Evolutionary conservation across 1,140 invertebrate species (phyloP), one percentile per base, ranked within the genome.

Genomic region (Leptoteleia sp.): DNA sequence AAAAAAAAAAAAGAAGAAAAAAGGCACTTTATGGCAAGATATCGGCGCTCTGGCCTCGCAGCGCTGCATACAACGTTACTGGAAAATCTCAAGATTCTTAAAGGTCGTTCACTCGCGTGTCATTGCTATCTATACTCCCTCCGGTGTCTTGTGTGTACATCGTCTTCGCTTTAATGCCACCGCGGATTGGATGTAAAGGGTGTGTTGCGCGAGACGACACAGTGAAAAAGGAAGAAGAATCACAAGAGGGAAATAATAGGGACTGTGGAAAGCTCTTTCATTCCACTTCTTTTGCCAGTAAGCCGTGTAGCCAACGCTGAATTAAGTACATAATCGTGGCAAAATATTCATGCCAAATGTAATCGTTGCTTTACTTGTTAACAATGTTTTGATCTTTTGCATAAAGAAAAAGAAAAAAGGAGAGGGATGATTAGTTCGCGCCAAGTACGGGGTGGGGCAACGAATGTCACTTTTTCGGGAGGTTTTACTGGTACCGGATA

Each of bases 91-190:
- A 64, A 71, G 73, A 48, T 43, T 73, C 76, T 79, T 79, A 79
- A 79, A 72, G 76, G 68, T 79, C 76, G 54, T 79, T 73, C 68
- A 79, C 76, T 79, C 55, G 67, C 52, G 59, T 22, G 47, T 70
- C 48, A 42, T 19, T 62, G 50, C 50, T 61, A 76, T 67, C 61
- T 68, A 64, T 68, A 68, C 19, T 45, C 45, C 67, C 52, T 55
- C 38, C 48, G 37, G 45, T 52, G 54, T 76, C 45, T 68, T 61
- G 47, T 68, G 67, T 71, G 52, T 65, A 67, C 76, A 59, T 68
- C 68, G 68, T 72, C 68, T 71, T 67, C 17, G 33, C 38, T 78
- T 78, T 68, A 72, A 78, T 72, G 47, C 42, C 47, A 45, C 29
- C 27, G 16, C 47, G 48, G 48, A 68, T 67, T 64, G 29, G 19